Base-by-base conservation (phyloP, 2,113 vertebrate genomes). In the Furnarius figulus region DNA sequence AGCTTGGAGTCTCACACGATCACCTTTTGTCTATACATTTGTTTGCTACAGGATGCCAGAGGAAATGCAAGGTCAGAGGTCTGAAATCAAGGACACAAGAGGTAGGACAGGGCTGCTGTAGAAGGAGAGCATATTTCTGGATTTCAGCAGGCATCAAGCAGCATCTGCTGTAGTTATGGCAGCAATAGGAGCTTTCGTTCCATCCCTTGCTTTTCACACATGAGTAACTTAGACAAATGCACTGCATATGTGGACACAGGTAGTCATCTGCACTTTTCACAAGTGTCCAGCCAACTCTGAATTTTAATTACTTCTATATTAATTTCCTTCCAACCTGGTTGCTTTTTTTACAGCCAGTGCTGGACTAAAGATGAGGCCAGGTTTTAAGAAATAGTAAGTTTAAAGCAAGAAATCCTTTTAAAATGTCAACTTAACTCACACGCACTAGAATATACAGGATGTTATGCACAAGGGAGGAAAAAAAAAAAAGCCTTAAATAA, bases 171-270 rank as follows among this genome's bases (percentile, higher is more conserved):
- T 18, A 94, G 93, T 87, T 92, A 75, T 10, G 81, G 95, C 87
- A 95, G 89, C 84, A 87, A 78, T 58, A 91, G 77, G 25, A 85
- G 87, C 46, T 75, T 91, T 89, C 0, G 58, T 97, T 96, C 93
- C 31, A 0, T 92, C 73, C 84, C 89, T 76, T 85, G 95, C 87
- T 93, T 92, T 96, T 95, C 95, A 95, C 93, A 95, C 94, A 68
- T 93, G 71, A 71, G 58, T 91, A 95, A 87, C 91, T 91, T 2
- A 72, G 93, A 95, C 93, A 97, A 96, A 95, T 95, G 94, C 73
- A 73, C 91, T 66, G 93, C 95, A 95, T 95, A 95, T 94, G 95
- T 96, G 78, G 87, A 84, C 95, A 97, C 95, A 96, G 96, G 95
- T 96, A 97, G 93, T 96, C 94, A 95, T 81, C 94, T 97, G 94